phyloP scores from a whole-genome alignment of 2,888 invertebrate species.

The Loripinus fragilis region DNA sequence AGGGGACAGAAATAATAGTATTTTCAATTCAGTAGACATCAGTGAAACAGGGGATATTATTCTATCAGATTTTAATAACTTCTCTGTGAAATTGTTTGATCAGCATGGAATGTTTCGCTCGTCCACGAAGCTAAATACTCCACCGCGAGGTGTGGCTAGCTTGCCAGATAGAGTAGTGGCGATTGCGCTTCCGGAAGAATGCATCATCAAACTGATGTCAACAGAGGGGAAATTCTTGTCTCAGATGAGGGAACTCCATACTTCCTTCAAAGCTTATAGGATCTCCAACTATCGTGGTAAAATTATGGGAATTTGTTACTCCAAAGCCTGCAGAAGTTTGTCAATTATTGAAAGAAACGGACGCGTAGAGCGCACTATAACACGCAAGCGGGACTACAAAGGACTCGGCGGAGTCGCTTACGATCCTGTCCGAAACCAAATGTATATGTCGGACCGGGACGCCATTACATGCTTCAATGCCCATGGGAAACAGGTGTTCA shows the following conservation, averaged over 20 bases:
- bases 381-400: slow-evolving; percentile 58
- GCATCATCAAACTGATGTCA: slow-evolving; percentile 55
- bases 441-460: slow-evolving; percentile 60
- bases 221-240: slow-evolving; percentile 54
- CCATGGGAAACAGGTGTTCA: slow-evolving; percentile 55
- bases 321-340: slow-evolving; percentile 53
- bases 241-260: slow-evolving; percentile 45
- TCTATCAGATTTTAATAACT: slow-evolving; percentile 59
- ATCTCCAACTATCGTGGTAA: slow-evolving; percentile 46
- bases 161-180: slow-evolving; percentile 52
- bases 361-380: slow-evolving; percentile 53
- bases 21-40: slow-evolving; percentile 59
- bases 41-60: slow-evolving; percentile 54
- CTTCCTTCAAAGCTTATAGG: slow-evolving; percentile 57
- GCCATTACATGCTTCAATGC: slow-evolving; percentile 51
- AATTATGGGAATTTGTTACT: slow-evolving; percentile 57
- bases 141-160: slow-evolving; percentile 54
- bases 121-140: slow-evolving; percentile 46
- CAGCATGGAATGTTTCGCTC: slow-evolving; percentile 58
- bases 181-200: slow-evolving; percentile 58
- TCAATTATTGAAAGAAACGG: slow-evolving; percentile 55
- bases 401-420: slow-evolving; percentile 60
- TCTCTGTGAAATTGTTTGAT: slow-evolving; percentile 55
- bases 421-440: slow-evolving; percentile 54
- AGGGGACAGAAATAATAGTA: slow-evolving; percentile 55